Evolutionary conservation across 2,888 invertebrate genomes (phyloP).

Genomic region (Drosophila mayaguana): DNA sequence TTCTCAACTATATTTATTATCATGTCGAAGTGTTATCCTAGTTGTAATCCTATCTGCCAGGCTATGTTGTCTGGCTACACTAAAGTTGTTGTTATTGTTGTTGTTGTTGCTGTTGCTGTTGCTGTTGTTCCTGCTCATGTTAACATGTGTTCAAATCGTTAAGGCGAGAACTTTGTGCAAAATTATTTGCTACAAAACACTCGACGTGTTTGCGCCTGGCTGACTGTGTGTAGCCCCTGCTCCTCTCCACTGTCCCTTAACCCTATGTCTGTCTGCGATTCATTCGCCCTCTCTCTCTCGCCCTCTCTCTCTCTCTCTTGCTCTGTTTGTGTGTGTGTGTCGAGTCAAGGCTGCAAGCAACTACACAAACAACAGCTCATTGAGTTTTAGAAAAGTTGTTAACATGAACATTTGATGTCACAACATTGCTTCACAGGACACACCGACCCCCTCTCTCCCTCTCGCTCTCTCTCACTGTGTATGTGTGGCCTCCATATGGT

Average conservation of each 20-base stretch:
- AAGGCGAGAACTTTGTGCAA: slow-evolving; percentile 80
- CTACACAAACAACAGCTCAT: slow-evolving; percentile 80
- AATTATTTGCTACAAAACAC: slow-evolving; percentile 80
- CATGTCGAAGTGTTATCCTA: slow-evolving; percentile 76
- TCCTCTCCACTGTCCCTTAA: background rate
- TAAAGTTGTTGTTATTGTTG: slow-evolving; percentile 14
- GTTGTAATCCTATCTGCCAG: slow-evolving; percentile 46
- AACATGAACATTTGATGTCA: slow-evolving; percentile 80
- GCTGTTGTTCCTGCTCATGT: slow-evolving; percentile 76
- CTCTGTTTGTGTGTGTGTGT: slow-evolving; percentile 7
- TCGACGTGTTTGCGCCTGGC: slow-evolving; percentile 79
- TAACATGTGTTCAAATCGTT: slow-evolving; percentile 79
- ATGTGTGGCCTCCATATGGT: slow-evolving; percentile 39
- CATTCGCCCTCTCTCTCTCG: slow-evolving; percentile 9
- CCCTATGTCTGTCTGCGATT: slow-evolving; percentile 20
- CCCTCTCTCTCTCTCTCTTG: slow-evolving; percentile 4
- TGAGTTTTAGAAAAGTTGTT: slow-evolving; percentile 79
- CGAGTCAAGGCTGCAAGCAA: slow-evolving; percentile 56
- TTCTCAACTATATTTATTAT: slow-evolving; percentile 71
- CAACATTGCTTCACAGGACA: slow-evolving; percentile 51
- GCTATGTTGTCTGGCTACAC: slow-evolving; percentile 12
- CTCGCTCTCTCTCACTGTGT: background rate
- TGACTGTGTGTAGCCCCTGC: slow-evolving; percentile 35
- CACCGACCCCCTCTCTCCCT: background rate
- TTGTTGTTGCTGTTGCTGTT: slow-evolving; percentile 40